Percentiles rank a stretch among this genome's conserved stretches.
These are phyloP conservation scores for Saturnia japonica DNA, from an alignment of 2,888 invertebrate species.

Conservation along the genomic window DNA sequence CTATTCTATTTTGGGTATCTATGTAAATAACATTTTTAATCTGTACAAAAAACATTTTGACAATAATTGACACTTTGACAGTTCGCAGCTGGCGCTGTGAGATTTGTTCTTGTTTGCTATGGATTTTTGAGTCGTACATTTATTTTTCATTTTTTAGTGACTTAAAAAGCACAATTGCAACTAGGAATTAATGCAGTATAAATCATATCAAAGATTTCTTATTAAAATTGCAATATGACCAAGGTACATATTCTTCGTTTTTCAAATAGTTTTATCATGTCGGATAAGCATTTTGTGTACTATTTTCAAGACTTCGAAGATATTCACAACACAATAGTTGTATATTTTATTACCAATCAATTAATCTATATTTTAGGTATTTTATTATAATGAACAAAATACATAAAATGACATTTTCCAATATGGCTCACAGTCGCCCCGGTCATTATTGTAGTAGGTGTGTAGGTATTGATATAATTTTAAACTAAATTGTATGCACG, in stretches of 20 bases:
- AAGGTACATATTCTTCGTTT: conserved; percentile 20
- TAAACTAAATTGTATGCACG: conserved; percentile 19
- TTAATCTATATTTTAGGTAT: not conserved
- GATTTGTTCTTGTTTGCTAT: conserved; percentile 55
- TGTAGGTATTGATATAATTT: conserved; percentile 40
- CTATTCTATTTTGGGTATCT: not conserved
- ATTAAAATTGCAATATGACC: conserved; percentile 20
- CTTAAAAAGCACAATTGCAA: conserved; percentile 13
- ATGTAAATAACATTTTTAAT: not conserved
- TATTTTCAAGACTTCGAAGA: not conserved
- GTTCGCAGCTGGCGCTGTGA: conserved; percentile 73
- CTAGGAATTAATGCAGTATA: not conserved
- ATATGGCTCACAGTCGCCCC: conserved; percentile 63
- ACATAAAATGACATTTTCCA: conserved; percentile 52
- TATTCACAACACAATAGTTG: not conserved
- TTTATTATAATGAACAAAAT: conserved; percentile 6
- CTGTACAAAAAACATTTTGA: conserved; percentile 47
- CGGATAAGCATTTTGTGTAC: conserved; percentile 16
- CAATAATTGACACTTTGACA: too few relatives aligned
- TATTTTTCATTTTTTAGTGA: conserved; percentile 29
- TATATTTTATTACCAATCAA: not conserved
- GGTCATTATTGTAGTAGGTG: conserved; percentile 44
- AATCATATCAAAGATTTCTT: not conserved
- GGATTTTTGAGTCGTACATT: conserved; percentile 52
- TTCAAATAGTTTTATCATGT: conserved; percentile 10